Conservation (phyloP, 1,140 invertebrate genomes). For the Zaprionus kolodkinae region DNA sequence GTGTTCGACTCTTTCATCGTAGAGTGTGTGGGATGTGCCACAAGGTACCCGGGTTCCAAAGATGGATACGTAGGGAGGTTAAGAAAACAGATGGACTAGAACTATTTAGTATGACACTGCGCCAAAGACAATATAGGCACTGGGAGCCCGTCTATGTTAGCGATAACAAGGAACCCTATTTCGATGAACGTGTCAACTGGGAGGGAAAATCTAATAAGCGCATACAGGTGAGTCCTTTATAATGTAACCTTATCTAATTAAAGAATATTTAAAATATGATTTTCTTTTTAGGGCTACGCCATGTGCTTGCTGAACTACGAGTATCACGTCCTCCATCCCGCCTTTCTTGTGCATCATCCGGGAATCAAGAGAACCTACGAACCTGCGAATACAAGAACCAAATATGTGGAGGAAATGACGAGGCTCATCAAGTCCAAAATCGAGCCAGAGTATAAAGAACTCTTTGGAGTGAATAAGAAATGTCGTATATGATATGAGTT, state of each 20-base stretch:
- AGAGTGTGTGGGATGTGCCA: slow-evolving; percentile 93
- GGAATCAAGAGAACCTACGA: slow-evolving; percentile 68
- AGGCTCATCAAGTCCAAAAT: slow-evolving; percentile 68
- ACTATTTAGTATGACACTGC: slow-evolving; percentile 91
- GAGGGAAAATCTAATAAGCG: slow-evolving; percentile 96
- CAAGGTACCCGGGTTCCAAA: slow-evolving; percentile 91
- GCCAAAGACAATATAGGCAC: slow-evolving; percentile 89
- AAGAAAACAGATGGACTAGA: slow-evolving; percentile 87
- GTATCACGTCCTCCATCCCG: slow-evolving; percentile 80
- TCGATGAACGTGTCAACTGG: slow-evolving; percentile 94
- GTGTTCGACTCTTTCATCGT: slow-evolving; percentile 94
- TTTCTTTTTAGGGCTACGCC: slow-evolving; percentile 68
- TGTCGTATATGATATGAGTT: slow-evolving; percentile 51
- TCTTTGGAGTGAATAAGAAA: slow-evolving; percentile 63
- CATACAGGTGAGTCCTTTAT: slow-evolving; percentile 89
- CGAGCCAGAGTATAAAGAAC: slow-evolving; percentile 67
- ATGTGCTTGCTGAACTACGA: slow-evolving; percentile 84
- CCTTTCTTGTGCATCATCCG: slow-evolving; percentile 81
- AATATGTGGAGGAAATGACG: slow-evolving; percentile 66
- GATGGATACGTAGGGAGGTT: slow-evolving; percentile 88
- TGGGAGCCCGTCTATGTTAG: slow-evolving; percentile 97
- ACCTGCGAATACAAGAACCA: slow-evolving; percentile 4
- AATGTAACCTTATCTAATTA: no score
- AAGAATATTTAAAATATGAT: no score
- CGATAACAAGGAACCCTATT: slow-evolving; percentile 92